Evolutionary conservation across 2,888 invertebrate species (phyloP).

Genomic region (Drosophila tanythrix): DNA sequence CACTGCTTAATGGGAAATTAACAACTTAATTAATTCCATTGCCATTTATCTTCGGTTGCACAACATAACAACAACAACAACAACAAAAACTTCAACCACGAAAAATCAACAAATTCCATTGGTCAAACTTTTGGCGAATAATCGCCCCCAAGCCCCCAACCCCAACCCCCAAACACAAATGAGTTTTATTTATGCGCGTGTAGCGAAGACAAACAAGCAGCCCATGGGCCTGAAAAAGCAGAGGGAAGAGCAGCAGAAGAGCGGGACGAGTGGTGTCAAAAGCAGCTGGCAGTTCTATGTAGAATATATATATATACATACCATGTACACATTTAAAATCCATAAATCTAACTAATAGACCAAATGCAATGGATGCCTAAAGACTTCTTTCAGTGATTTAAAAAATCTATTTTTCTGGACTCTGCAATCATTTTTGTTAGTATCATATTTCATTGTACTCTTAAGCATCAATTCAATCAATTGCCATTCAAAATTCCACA

Average conservation of each 20-base stretch:
- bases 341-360: not conserved
- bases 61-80: slow-evolving; percentile 57
- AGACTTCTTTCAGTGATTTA: not conserved
- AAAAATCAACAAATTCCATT: slow-evolving; percentile 78
- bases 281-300: slow-evolving; percentile 16
- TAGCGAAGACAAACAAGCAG: slow-evolving; percentile 65
- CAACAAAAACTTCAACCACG: slow-evolving; percentile 70
- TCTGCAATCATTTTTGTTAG: too few species aligned
- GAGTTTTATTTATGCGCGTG: slow-evolving; percentile 79
- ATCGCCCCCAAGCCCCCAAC: not conserved
- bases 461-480: not conserved
- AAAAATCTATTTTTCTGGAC: not conserved
- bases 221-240: slow-evolving; percentile 11
- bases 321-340: slow-evolving; percentile 3
- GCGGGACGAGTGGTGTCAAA: not conserved
- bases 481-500: too few species aligned
- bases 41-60: slow-evolving; percentile 82
- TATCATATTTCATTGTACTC: not conserved
- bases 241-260: not conserved
- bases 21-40: slow-evolving; percentile 85
- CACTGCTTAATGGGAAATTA: slow-evolving; percentile 84
- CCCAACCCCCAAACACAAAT: slow-evolving; percentile 40
- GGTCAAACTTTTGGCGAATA: slow-evolving; percentile 67
- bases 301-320: slow-evolving; percentile 4
- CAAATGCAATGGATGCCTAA: not conserved